Base-by-base conservation (phyloP, 2,888 invertebrate species). In the Furcula furcula region DNA sequence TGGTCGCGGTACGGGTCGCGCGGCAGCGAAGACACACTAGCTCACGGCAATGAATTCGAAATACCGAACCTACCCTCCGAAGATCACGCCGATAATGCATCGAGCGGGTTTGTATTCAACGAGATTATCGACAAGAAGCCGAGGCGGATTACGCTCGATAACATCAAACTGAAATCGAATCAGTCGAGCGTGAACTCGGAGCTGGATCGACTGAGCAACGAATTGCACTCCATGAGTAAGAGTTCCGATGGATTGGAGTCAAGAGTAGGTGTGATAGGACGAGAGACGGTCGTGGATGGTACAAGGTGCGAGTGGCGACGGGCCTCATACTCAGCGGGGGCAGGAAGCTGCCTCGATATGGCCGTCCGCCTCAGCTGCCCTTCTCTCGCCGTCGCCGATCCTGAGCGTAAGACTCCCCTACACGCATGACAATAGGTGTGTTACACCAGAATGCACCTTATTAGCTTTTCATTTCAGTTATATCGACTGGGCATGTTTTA, bases 111-210 rank as follows among this genome's bases (percentile, higher is more conserved):
- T 40, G 65, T 90, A 3, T 89, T 90, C 52, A 88, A 82, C 51
- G 91, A 91, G 67, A 87, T 91, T 23, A 63, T 88, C 6, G 77
- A 87, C 28, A 79, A 78, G 34, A 90, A 88, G 52, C 86, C 90
- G 9, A 86, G 83, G 45, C 76, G 76, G 36, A 87, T 91, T 22
- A 87, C 84, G 0, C 62, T 87, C 2, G 87, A 87, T 22, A 86
- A 80, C 44, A 87, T 87, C 21, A 76, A 58, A 44, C 37, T 85
- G 20, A 83, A 72, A 45, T 76, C 77, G 4, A 75, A 69, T 36
- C 76, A 75, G 19, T 73, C 78, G 0, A 80, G 73, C 40, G 46
- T 65, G 16, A 66, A 65, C 37, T 73, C 75, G 1, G 69, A 71
- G 9, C 61, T 46, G 7, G 42, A 43, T 9, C 65, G 55, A 32